Percentiles rank a stretch among this genome's conserved stretches.
phyloP scores from a whole-genome alignment of 2,113 vertebrate genomes.

The Takifugu flavidus region DNA sequence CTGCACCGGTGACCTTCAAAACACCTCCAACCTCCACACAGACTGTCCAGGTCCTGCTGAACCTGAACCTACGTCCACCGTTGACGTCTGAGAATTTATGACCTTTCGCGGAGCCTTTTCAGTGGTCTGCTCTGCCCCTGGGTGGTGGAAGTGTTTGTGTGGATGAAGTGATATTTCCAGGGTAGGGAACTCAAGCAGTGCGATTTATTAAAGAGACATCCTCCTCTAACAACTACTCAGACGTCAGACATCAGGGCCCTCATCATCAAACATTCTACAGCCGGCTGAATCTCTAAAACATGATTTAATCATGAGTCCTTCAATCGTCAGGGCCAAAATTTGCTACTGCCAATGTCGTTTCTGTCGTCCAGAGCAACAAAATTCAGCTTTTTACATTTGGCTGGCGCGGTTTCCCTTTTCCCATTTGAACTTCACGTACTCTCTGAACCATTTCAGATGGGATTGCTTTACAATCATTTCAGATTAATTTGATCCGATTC shows the following conservation, averaged over 20 bases:
- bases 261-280: slow-evolving; percentile 10
- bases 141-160: slow-evolving; percentile 42
- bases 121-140: slow-evolving; percentile 25
- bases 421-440: too few species aligned
- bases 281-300: slow-evolving; percentile 3
- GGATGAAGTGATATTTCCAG: slow-evolving; percentile 22
- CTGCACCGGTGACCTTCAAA: slow-evolving; percentile 56
- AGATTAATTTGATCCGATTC: too few species aligned
- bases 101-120: slow-evolving; percentile 47
- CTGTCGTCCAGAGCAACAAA: slow-evolving; percentile 13
- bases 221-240: slow-evolving; percentile 5
- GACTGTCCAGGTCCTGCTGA: slow-evolving; percentile 22
- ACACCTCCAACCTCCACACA: slow-evolving; percentile 30
- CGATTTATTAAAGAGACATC: slow-evolving; percentile 26
- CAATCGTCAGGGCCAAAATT: background rate
- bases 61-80: slow-evolving; percentile 19
- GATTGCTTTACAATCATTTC: too few species aligned
- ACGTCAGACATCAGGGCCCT: slow-evolving; percentile 18
- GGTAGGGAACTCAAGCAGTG: slow-evolving; percentile 12
- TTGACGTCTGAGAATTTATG: slow-evolving; percentile 47
- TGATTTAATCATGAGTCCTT: background rate
- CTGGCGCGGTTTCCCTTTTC: too few species aligned
- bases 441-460: too few species aligned
- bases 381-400: slow-evolving; percentile 3
- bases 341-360: slow-evolving; percentile 4